Percentiles rank a stretch among this genome's conserved stretches.
Conservation (phyloP, 1,140 invertebrate species). For the Amyelois transitella region DNA sequence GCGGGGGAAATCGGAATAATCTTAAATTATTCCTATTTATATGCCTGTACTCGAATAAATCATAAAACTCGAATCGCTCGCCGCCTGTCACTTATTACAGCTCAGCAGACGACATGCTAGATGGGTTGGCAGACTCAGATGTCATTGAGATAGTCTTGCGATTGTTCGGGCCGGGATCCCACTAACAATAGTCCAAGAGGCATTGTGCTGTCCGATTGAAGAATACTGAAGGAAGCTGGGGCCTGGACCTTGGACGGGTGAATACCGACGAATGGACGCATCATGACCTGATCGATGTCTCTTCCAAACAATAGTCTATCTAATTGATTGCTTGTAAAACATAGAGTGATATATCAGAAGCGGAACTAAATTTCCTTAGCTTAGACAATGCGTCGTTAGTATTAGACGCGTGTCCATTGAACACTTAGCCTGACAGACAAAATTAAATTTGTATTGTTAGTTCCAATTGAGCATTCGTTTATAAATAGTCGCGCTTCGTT, state of each 20-base stretch:
- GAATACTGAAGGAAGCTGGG: conserved; percentile 52
- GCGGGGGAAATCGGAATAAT: too few species aligned
- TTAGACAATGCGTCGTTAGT: conserved; percentile 5
- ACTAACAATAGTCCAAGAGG: conserved; percentile 38
- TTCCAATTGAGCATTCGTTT: neutral
- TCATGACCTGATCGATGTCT: conserved; percentile 28
- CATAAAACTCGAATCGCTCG: too few species aligned
- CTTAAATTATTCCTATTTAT: too few species aligned
- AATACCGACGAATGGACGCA: conserved; percentile 38
- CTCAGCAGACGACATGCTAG: conserved; percentile 16
- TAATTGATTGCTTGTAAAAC: conserved; percentile 23
- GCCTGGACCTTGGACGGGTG: conserved; percentile 50
- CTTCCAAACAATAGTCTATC: conserved; percentile 32
- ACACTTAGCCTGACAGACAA: neutral
- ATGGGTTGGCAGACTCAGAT: conserved; percentile 40
- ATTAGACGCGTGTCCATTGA: neutral
- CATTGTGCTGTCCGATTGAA: conserved; percentile 59
- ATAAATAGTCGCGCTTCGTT: neutral
- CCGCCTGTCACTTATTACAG: conserved; percentile 14
- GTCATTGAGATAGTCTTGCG: conserved; percentile 53
- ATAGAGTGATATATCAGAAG: conserved; percentile 24
- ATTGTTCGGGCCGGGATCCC: conserved; percentile 27
- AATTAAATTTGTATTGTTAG: neutral
- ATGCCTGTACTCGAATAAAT: too few species aligned
- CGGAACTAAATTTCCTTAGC: conserved; percentile 54